Percentiles rank a stretch among this genome's conserved stretches.
Conservation (phyloP, 2,888 invertebrate genomes). For the Trilocha varians region DNA sequence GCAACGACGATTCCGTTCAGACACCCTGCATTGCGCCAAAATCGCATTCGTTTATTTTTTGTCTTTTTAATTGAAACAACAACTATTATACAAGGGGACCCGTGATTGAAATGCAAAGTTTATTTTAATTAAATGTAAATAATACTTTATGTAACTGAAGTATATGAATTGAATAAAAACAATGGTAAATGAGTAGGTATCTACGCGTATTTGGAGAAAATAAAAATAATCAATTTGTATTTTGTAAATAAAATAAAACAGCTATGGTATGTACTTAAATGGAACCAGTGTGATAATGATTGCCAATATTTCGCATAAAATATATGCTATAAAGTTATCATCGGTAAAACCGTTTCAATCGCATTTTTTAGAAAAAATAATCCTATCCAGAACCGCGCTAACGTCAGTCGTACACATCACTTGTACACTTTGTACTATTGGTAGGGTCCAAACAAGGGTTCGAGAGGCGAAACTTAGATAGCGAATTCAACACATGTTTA, state of each 20-base stretch:
- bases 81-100: slow-evolving; percentile 24
- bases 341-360: slow-evolving; percentile 21
- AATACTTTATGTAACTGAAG: too few species aligned
- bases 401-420: slow-evolving; percentile 63
- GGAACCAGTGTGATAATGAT: too few species aligned
- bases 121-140: slow-evolving; percentile 11
- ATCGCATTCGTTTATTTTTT: slow-evolving; percentile 49
- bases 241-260: too few species aligned
- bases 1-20: slow-evolving; percentile 46
- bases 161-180: too few species aligned
- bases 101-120: slow-evolving; percentile 15
- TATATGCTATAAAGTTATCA: neutral
- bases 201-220: too few species aligned
- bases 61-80: slow-evolving; percentile 49
- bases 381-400: slow-evolving; percentile 55
- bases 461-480: slow-evolving; percentile 8
- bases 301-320: neutral
- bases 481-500: slow-evolving; percentile 23
- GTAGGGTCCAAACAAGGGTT: slow-evolving; percentile 19
- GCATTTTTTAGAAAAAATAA: slow-evolving; percentile 45
- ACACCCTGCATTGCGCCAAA: slow-evolving; percentile 69
- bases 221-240: too few species aligned
- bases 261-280: too few species aligned
- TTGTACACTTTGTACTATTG: slow-evolving; percentile 37
- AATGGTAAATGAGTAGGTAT: too few species aligned